Percentiles rank a stretch among this genome's conserved stretches.
These are phyloP conservation scores for Ferrisia virgata DNA, from an alignment of 2,888 invertebrate genomes.

Conservation along the genomic window DNA sequence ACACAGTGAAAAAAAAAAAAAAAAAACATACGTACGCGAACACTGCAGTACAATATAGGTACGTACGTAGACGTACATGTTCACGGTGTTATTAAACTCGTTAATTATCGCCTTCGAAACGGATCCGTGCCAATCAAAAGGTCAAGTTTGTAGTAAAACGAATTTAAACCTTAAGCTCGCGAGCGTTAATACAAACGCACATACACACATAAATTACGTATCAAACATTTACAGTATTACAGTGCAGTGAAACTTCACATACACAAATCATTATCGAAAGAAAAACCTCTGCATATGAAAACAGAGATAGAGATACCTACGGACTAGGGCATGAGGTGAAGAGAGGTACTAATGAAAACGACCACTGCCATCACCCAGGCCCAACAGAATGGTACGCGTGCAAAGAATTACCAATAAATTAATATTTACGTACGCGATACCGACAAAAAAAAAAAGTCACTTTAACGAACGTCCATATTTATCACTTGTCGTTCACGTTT, in stretches of 20 bases:
- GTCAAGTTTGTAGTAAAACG: not conserved
- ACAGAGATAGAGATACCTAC: not conserved
- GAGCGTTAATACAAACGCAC: not conserved
- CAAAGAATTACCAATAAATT: conserved; percentile 18
- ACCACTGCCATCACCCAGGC: not conserved
- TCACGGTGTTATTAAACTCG: not conserved
- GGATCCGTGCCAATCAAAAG: conserved; percentile 7
- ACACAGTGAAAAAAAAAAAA: no score
- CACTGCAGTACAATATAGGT: no score
- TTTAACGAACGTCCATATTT: not conserved
- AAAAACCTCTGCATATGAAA: not conserved
- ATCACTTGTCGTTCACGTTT: not conserved
- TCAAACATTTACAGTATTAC: not conserved
- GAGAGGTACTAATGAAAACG: not conserved
- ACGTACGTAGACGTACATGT: not conserved
- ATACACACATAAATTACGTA: not conserved
- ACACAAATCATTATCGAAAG: not conserved
- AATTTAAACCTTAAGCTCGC: not conserved
- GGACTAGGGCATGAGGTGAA: not conserved
- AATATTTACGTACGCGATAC: conserved; percentile 23
- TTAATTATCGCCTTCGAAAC: not conserved
- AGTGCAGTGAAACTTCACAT: not conserved
- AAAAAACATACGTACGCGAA: no score
- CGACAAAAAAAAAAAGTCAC: not conserved
- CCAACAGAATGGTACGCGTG: not conserved